Base-by-base conservation (phyloP, 2,888 invertebrate species). In the Phania funesta region DNA sequence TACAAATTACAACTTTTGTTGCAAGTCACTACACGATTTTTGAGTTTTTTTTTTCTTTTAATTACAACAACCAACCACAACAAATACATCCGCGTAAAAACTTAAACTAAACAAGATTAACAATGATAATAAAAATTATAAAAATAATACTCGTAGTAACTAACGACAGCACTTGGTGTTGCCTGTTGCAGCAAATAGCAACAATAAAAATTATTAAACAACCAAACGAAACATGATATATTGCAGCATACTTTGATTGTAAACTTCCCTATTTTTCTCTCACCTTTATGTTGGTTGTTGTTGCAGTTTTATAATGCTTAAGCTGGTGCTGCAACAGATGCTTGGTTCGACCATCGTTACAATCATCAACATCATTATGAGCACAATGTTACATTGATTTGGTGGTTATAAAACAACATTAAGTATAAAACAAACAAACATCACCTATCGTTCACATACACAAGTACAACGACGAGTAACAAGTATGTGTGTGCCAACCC, bases 41-140 rank as follows among this genome's bases (percentile, higher is more conserved):
- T 64, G 22, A 73, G n/a, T n/a, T n/a, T n/a, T n/a, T n/a, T n/a
- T n/a, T n/a, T 48, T 56, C n/a, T 26, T 24, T 9, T 24, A 68
- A 64, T 24, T 32, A 46, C 9, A 54, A 46, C 60, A 81, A 58
- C 9, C 52, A 70, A 64, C 9, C 48, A 64, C 41, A 77, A 18
- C 16, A 11, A 22, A 20, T 64, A 44, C 83, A 79, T 81, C 77
- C 77, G 78, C 71, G 58, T 75, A 56, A 78, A 74, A 75, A 64
- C 71, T 80, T 67, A 83, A 78, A 74, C 78, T 32, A 38, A 82
- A 82, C 81, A 78, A 82, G 82, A 78, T 70, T 70, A 64, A 54
- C 44, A 58, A 65, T n/a, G 16, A 58, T 44, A 73, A 56, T 44
- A 46, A 48, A 80, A 64, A 38, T 18, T 56, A 64, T 20, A 62